Evolutionary conservation across 2,113 vertebrate genomes (phyloP).

Genomic region (Aldabrachelys gigantea): DNA sequence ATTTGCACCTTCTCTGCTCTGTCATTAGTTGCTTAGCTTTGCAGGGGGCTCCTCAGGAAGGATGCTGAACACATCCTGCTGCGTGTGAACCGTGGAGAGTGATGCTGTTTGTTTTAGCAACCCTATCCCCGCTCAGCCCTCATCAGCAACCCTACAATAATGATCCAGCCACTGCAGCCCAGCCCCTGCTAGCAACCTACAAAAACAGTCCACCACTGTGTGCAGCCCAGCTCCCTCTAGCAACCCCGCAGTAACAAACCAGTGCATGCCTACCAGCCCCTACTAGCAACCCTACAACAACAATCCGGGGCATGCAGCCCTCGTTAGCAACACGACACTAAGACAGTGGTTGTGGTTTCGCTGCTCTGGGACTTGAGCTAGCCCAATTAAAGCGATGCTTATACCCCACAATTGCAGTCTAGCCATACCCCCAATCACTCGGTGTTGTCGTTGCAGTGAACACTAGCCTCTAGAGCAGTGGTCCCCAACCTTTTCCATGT

Average conservation of each 20-base stretch:
- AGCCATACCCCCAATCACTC: neutral
- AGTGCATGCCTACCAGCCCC: no score
- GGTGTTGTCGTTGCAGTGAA: neutral
- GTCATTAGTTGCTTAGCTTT: neutral
- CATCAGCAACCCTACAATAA: neutral
- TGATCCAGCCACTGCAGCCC: neutral
- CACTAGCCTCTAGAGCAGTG: neutral
- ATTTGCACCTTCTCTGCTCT: neutral
- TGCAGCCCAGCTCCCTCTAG: no score
- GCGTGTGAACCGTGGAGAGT: neutral
- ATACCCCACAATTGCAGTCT: no score
- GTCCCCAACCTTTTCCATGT: no score
- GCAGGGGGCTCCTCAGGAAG: neutral
- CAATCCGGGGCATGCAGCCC: neutral
- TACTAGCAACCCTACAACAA: neutral
- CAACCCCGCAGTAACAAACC: no score
- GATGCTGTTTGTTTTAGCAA: neutral
- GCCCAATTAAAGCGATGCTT: neutral
- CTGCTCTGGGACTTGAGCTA: neutral
- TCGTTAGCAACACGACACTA: neutral
- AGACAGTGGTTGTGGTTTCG: neutral
- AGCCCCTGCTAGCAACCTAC: neutral
- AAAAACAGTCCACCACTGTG: no score
- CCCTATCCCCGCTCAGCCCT: neutral
- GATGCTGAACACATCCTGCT: neutral